Conservation (phyloP, 2,113 vertebrate species). For the Ornithorhynchus anatinus region DNA sequence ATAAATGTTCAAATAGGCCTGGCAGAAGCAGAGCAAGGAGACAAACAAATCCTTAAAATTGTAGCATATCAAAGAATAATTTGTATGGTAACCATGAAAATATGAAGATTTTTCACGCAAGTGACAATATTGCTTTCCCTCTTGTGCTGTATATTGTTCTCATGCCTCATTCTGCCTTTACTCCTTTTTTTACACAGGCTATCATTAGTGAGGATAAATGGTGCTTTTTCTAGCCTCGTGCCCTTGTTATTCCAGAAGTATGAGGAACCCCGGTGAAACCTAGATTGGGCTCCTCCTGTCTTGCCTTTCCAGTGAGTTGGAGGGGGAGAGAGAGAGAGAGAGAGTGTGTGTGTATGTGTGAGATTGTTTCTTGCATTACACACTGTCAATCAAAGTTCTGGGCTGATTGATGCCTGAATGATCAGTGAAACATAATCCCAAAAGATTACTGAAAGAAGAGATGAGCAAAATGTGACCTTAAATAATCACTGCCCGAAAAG, state of each 20-base stretch:
- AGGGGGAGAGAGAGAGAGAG: no score
- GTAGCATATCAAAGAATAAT: neutral
- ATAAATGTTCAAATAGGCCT: neutral
- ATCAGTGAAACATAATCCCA: conserved; percentile 45
- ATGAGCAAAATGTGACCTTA: conserved; percentile 49
- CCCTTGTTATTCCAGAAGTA: neutral
- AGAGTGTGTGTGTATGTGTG: no score
- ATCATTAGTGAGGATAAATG: neutral
- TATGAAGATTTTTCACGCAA: neutral
- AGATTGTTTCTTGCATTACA: neutral
- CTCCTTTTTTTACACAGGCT: neutral
- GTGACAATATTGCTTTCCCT: neutral
- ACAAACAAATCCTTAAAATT: neutral
- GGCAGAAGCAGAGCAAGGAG: neutral
- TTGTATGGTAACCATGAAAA: neutral
- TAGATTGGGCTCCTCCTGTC: neutral
- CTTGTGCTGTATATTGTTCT: neutral
- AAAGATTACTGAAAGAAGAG: conserved; percentile 36
- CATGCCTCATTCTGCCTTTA: neutral
- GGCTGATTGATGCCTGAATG: conserved; percentile 20
- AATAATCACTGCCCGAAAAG: conserved; percentile 52
- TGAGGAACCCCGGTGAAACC: neutral
- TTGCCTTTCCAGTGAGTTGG: neutral
- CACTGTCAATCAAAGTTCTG: conserved; percentile 33
- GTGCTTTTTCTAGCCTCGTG: neutral